Evolutionary conservation across 2,888 invertebrate genomes (phyloP).

Genomic region (Leptinotarsa tumamoca): DNA sequence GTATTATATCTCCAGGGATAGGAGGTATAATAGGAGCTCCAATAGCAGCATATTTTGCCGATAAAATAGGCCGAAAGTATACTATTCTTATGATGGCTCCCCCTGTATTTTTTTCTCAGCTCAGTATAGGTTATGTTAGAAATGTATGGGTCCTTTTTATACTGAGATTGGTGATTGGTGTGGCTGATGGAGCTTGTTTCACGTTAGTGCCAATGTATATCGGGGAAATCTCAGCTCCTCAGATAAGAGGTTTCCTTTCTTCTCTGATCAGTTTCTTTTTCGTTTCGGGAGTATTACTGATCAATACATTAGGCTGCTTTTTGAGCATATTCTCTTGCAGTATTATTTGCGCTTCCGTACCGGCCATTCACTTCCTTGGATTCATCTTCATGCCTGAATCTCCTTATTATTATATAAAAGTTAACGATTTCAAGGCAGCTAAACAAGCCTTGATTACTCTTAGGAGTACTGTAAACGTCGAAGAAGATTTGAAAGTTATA

Average conservation of each 20-base stretch:
- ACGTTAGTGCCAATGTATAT: constrained; percentile 72
- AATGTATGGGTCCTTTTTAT: constrained; percentile 50
- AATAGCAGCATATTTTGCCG: constrained; percentile 73
- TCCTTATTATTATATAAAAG: constrained; percentile 68
- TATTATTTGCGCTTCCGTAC: constrained; percentile 66
- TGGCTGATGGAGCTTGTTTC: constrained; percentile 68
- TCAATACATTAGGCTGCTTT: constrained; percentile 69
- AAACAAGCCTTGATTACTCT: constrained; percentile 67
- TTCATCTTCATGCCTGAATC: constrained; percentile 72
- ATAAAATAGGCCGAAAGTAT: constrained; percentile 76
- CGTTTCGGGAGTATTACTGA: constrained; percentile 72
- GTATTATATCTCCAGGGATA: constrained; percentile 75
- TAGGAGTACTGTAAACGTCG: constrained; percentile 54
- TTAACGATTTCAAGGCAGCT: constrained; percentile 66
- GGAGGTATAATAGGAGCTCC: constrained; percentile 75
- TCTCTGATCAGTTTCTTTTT: constrained; percentile 71
- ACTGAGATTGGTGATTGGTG: constrained; percentile 68
- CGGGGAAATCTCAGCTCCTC: constrained; percentile 72
- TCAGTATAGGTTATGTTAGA: constrained; percentile 20
- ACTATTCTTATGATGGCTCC: constrained; percentile 66
- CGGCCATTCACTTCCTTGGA: constrained; percentile 66
- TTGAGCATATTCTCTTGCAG: constrained; percentile 68
- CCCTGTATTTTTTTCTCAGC: constrained; percentile 11
- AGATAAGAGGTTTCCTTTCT: constrained; percentile 72
- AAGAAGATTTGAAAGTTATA: constrained; percentile 51